Evolutionary conservation across 2,797 vertebrate genomes (phyloP), one percentile per base, ranked within the genome.

Genomic region (Chaenodraco wilsoni): DNA sequence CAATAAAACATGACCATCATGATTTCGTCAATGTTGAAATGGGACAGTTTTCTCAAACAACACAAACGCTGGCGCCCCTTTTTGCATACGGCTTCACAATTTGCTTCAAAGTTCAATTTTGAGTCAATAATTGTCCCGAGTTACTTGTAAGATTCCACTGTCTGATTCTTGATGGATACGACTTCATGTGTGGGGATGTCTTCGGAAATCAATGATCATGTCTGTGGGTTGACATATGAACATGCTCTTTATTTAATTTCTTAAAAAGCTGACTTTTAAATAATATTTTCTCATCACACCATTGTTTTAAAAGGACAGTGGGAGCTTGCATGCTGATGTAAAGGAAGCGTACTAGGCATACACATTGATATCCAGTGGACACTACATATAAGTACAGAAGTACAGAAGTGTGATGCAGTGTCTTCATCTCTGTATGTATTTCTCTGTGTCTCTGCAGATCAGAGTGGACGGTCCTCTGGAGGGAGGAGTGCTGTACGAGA

Each of bases 401-500:
- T 52, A 54, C 27, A 67, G 65, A 46, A 40, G 17, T 65, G 48
- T 65, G 56, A 69, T 71, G 12, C 17, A 21, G 46, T 76, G 61
- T 62, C 23, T 57, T n/a, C 23, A 6, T 65, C 19, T 81, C 41
- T 69, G 69, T 73, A 15, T 69, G 69, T 73, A 15, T 74, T 64
- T 87, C 17, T 83, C 8, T 61, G 33, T 73, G 62, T 83, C 68
- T 74, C 72, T 71, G 55, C 91, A 99, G 98, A 95, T 99, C 87
- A 95, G 98, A 67, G 96, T 97, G 33, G 97, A 99, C 16, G 96
- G 96, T 0, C 95, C 95, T 57, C 93, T 93, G 43, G 94, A 96
- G 48, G 96, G 95, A 4, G 96, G 96, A 5, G 93, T 96, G 75
- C 96, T 97, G 74, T 99, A 99, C 1, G 98, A 99, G 92, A 96